Base-by-base conservation (phyloP, 1,140 invertebrate genomes). In the Agrilus planipennis region DNA sequence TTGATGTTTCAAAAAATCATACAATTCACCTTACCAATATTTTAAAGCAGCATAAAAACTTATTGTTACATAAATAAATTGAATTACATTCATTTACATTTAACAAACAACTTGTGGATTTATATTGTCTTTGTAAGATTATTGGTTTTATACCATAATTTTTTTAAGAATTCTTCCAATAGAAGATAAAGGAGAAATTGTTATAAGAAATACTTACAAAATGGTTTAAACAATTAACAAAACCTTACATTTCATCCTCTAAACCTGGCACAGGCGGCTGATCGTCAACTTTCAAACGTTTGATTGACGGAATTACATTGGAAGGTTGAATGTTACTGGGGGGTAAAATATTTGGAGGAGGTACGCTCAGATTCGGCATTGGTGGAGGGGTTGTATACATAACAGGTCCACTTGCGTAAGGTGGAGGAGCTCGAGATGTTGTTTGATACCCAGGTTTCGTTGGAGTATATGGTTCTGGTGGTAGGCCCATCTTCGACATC, bases 211-310 rank as follows among this genome's bases (percentile, higher is more conserved):
- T n/a, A n/a, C n/a, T n/a, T n/a, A n/a, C n/a, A n/a, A n/a, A 16
- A 1, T 16, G 20, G 7, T 16, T 4, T 10, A 3, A 32, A 10
- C 17, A 32, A 16, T 31, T 15, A 19, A 21, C 16, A 18, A 11
- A 32, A 32, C 17, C 15, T 38, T 31, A 39, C 29, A 25, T 30
- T 20, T 45, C 46, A 29, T 53, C 44, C 16, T 54, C 50, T 16
- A 54, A 17, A 25, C 52, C 52, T 4, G 52, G 52, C 20, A 54
- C 44, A 15, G 52, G 52, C 9, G 52, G 52, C 43, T 50, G 47
- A 41, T 15, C 40, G 11, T 52, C 52, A 22, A 45, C 34, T 30
- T 46, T 46, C 14, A 39, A 21, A 39, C 47, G 34, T 45, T 46
- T 52, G 34, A 21, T 18, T 3, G 41, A 29, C 11, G 20, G 17